phyloP scores from a whole-genome alignment of 2,797 vertebrate species.

The Euphonia xanthogaster region DNA sequence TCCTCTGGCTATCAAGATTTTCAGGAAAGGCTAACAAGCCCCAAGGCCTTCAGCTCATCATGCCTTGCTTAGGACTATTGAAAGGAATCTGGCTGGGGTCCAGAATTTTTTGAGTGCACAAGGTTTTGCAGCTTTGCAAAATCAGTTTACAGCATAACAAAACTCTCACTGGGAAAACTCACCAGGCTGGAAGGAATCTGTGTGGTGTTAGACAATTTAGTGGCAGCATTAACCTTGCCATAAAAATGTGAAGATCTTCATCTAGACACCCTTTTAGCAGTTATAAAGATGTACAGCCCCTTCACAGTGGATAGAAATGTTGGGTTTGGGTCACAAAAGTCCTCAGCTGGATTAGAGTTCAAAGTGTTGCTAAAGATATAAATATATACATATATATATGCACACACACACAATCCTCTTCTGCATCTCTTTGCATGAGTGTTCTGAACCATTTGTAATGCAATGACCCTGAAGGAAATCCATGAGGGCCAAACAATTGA shows the following conservation, averaged over 20 bases:
- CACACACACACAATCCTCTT: fast-evolving
- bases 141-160: background rate
- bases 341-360: background rate
- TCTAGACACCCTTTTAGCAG: background rate
- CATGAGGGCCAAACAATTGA: background rate
- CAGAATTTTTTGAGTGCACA: background rate
- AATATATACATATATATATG: fast-evolving
- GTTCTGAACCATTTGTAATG: background rate
- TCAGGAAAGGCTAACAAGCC: background rate
- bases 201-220: background rate
- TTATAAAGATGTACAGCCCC: background rate
- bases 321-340: background rate
- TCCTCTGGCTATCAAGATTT: background rate
- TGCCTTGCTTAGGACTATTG: background rate
- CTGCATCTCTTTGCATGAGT: background rate
- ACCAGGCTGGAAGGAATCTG: background rate
- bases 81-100: background rate
- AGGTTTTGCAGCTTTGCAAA: background rate
- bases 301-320: background rate
- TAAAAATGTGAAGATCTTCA: background rate
- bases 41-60: background rate
- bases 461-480: background rate
- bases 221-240: background rate
- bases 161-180: background rate
- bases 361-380: background rate